Evolutionary conservation across 2,113 vertebrate genomes (phyloP).

Genomic region (Ivindomyrus marchei): DNA sequence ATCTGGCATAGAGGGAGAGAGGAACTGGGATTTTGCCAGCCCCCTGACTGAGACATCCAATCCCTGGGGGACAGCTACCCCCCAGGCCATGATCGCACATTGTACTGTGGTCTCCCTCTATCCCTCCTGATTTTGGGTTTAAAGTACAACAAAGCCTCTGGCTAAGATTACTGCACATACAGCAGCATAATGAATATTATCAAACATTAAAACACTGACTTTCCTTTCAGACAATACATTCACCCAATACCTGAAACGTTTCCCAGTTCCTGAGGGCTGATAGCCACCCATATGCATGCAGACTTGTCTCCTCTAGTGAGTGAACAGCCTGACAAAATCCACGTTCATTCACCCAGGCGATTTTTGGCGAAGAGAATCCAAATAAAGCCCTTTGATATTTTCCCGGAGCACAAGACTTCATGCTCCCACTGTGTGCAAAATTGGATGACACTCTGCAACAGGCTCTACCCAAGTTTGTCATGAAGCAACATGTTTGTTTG

Average conservation of each 20-base stretch:
- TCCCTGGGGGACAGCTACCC: neutral
- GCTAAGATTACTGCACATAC: neutral
- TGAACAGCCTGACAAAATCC: neutral
- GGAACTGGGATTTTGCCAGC: neutral
- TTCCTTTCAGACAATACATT: neutral
- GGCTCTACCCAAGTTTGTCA: neutral
- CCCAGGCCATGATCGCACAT: neutral
- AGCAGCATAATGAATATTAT: neutral
- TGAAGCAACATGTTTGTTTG: neutral
- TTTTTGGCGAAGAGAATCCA: neutral
- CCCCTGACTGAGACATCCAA: neutral
- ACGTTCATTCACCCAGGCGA: neutral
- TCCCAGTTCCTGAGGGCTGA: neutral
- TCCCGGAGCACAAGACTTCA: neutral
- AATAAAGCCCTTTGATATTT: neutral
- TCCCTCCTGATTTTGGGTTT: neutral
- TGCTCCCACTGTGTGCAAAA: neutral
- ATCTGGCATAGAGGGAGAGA: neutral
- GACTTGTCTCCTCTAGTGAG: neutral
- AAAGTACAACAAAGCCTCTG: neutral
- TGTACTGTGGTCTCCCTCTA: neutral
- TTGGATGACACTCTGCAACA: neutral
- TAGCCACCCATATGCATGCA: neutral
- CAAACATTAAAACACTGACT: neutral
- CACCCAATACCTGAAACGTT: neutral